Evolutionary conservation across 2,888 invertebrate genomes (phyloP).

Genomic region (Bembecia ichneumoniformis): DNA sequence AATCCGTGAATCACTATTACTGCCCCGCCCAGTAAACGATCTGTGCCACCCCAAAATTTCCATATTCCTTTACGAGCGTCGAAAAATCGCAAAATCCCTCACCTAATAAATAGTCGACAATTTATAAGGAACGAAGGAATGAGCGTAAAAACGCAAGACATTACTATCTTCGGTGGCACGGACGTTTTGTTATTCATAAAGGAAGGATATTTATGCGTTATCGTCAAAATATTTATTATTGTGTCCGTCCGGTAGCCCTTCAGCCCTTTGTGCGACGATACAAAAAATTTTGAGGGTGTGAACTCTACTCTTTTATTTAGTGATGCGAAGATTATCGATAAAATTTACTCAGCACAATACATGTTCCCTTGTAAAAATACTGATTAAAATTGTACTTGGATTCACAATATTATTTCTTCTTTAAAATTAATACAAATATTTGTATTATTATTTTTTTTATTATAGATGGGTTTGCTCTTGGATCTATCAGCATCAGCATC

Average conservation of each 20-base stretch:
- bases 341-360: not conserved
- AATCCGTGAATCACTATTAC: not conserved
- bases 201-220: slow-evolving; percentile 68
- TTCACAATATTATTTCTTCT: no score
- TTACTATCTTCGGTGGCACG: slow-evolving; percentile 51
- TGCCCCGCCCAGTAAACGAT: not conserved
- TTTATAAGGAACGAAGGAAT: slow-evolving; percentile 53
- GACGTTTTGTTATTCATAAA: slow-evolving; percentile 69
- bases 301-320: slow-evolving; percentile 33
- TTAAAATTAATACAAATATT: no score
- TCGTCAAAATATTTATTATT: slow-evolving; percentile 73
- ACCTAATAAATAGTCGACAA: slow-evolving; percentile 55
- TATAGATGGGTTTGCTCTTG: no score
- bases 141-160: slow-evolving; percentile 59
- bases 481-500: no score
- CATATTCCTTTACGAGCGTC: slow-evolving; percentile 25
- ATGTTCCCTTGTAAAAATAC: no score
- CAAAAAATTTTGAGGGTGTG: slow-evolving; percentile 62
- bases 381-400: no score
- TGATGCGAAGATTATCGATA: slow-evolving; percentile 23
- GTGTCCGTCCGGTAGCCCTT: slow-evolving; percentile 57
- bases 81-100: slow-evolving; percentile 42
- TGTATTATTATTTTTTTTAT: no score
- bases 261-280: slow-evolving; percentile 62
- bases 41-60: slow-evolving; percentile 6